These are phyloP conservation scores for Aphrocallistes beatrix DNA, from an alignment of 37 sponge, comb jelly and placozoan species.

Conservation along the genomic window DNA sequence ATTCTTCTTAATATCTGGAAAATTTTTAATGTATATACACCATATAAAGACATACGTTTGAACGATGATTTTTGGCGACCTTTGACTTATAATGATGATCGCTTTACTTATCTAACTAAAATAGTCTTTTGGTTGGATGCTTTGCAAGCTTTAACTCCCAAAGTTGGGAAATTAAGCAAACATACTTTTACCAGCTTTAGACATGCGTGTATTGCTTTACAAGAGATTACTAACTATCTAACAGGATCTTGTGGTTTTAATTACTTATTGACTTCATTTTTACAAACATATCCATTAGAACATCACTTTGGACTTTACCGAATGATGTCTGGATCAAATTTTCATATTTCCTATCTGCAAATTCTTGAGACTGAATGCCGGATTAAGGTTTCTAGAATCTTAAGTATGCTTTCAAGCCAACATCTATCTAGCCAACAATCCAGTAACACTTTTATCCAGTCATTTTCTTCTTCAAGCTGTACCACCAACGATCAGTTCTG, in stretches of 20 bases:
- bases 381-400: not conserved
- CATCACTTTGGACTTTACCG: not conserved
- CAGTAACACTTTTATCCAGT: not conserved
- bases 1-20: not conserved
- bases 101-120: not conserved
- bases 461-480: not conserved
- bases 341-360: not conserved
- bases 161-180: not conserved
- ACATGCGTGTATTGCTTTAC: not conserved
- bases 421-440: not conserved
- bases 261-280: not conserved
- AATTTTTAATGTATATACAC: not conserved
- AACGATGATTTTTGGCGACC: not conserved
- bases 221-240: not conserved
- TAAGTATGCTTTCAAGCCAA: not conserved
- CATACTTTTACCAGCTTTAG: not conserved
- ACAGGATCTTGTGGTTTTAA: not conserved
- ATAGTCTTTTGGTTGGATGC: not conserved
- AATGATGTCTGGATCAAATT: not conserved
- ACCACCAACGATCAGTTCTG: not conserved
- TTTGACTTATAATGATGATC: not conserved
- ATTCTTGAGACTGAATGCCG: not conserved
- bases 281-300: slow-evolving; percentile 2
- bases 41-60: not conserved
- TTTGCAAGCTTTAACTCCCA: not conserved